Evolutionary conservation across 1,140 invertebrate genomes (phyloP), one percentile per base, ranked within the genome.

Genomic region (Nixonia krombeini): DNA sequence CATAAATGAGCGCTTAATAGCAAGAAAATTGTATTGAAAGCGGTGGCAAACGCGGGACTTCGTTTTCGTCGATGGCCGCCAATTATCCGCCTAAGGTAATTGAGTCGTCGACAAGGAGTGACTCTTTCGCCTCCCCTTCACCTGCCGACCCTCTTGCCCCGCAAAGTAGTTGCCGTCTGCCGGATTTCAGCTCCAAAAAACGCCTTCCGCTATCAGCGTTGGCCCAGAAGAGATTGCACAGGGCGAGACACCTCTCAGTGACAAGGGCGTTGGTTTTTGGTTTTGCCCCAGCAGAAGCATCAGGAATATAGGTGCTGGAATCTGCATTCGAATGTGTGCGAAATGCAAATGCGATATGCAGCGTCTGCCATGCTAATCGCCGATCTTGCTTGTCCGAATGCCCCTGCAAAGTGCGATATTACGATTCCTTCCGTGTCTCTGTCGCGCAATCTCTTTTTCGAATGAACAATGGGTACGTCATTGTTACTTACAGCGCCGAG

Each of bases 291-390:
- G 25, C 28, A 37, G 33, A 38, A 44, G 29, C 21, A 10, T 31
- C 15, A 8, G 8, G 49, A 35, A 44, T n/a, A n/a, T 29, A 50
- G 18, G 28, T 26, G 9, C 25, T 15, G 37, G 26, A 49, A 68
- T 72, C 65, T 65, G 57, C 61, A 65, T 72, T 29, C 21, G 62
- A 72, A 68, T 61, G 58, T 37, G 52, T 55, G 26, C 53, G 17
- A 47, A 41, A 73, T 70, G 67, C 67, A 70, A 73, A 73, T 73
- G 57, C 40, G 26, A 51, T 56, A 49, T 41, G 42, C 45, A 26
- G 49, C 55, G 53, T 68, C 57, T 55, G 49, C 53, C 58, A 49
- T 67, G 53, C 66, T 66, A 73, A 70, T 73, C 63, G 58, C 28
- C 49, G 46, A 35, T 44, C 47, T 51, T 56, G 29, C 52, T 21